Evolutionary conservation across 2,797 vertebrate genomes (phyloP).

Genomic region (Pelochelys cantorii): DNA sequence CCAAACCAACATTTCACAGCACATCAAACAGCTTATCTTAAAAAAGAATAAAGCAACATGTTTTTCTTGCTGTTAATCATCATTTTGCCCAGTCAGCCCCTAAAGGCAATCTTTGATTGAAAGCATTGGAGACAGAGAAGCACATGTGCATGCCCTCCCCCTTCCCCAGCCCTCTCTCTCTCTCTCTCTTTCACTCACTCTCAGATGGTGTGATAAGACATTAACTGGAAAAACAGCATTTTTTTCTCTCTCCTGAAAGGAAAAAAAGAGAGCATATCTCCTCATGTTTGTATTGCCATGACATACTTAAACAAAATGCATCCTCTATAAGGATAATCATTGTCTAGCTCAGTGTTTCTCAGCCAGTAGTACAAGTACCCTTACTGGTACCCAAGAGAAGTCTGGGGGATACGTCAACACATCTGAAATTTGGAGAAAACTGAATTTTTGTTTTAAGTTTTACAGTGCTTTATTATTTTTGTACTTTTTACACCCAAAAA

Average conservation of each 20-base stretch:
- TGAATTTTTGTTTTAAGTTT: too few species aligned
- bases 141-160: neutral
- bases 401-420: too few species aligned
- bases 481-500: too few species aligned
- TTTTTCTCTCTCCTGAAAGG: neutral
- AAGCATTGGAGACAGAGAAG: neutral
- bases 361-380: too few species aligned
- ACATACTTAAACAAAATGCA: neutral
- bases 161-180: too few species aligned
- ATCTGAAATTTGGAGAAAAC: too few species aligned
- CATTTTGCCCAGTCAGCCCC: slow-evolving; percentile 19
- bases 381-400: too few species aligned
- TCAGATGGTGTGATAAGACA: neutral
- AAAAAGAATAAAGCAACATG: slow-evolving; percentile 20
- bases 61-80: slow-evolving; percentile 40
- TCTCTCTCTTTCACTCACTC: too few species aligned
- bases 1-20: neutral
- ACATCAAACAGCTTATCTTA: neutral
- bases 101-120: slow-evolving; percentile 25
- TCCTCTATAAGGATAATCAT: neutral
- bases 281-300: neutral
- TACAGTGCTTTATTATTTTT: too few species aligned
- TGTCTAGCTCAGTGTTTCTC: neutral
- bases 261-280: neutral
- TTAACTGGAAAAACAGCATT: neutral